phyloP scores from a whole-genome alignment of 2,113 vertebrate species.

The Chaenocephalus aceratus region DNA sequence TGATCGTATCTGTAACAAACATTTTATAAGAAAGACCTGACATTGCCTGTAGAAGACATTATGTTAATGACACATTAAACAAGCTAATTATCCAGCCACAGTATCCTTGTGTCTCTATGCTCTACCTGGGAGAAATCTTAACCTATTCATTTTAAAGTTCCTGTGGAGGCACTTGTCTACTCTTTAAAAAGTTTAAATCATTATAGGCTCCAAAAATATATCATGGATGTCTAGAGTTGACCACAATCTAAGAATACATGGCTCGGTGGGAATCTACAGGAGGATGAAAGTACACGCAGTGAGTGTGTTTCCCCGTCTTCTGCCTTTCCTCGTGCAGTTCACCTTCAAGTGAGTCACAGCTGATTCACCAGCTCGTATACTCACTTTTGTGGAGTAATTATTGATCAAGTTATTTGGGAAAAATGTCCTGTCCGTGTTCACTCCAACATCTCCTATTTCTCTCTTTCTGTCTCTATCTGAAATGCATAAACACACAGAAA shows the following conservation, averaged over 20 bases:
- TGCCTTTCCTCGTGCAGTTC: background rate
- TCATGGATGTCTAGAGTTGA: constrained; percentile 51
- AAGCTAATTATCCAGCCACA: background rate
- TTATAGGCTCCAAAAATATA: constrained; percentile 58
- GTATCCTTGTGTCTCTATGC: background rate
- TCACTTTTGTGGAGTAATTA: constrained; percentile 26
- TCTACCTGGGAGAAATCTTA: constrained; percentile 28
- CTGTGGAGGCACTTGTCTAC: constrained; percentile 12
- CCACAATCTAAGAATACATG: constrained; percentile 67
- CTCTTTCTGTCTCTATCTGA: background rate
- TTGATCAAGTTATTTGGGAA: background rate
- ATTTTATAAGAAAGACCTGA: too few relatives aligned
- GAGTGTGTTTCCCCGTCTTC: background rate
- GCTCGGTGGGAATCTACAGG: constrained; percentile 42
- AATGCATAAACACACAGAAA: background rate
- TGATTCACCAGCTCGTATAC: background rate
- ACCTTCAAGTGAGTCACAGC: constrained; percentile 26
- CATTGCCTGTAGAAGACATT: too few relatives aligned
- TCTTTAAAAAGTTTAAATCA: constrained; percentile 36
- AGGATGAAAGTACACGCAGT: constrained; percentile 21
- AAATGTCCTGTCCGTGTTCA: constrained; percentile 8
- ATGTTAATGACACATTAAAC: background rate
- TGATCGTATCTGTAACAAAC: too few relatives aligned
- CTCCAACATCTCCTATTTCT: background rate
- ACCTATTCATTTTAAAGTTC: constrained; percentile 34